Percentiles rank a stretch among this genome's conserved stretches.
These are phyloP conservation scores for Ferdinandea cuprea DNA, from an alignment of 2,888 invertebrate genomes.

Conservation along the genomic window DNA sequence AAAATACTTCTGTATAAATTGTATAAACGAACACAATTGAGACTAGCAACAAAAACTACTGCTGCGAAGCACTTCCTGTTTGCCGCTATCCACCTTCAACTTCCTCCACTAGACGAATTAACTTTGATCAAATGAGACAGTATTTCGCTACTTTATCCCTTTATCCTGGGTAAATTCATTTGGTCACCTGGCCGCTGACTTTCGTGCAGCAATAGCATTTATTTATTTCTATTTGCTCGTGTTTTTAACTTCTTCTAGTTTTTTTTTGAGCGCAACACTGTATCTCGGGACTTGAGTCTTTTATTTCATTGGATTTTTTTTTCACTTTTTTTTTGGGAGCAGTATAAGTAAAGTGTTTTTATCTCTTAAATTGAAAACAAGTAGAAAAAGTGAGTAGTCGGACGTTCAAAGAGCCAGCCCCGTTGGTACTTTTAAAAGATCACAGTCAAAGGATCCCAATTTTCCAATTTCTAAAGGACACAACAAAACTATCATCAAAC, in stretches of 20 bases:
- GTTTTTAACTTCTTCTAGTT: conserved; percentile 23
- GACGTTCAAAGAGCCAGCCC: conserved; percentile 52
- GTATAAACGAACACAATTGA: conserved; percentile 31
- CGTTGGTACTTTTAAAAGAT: conserved; percentile 26
- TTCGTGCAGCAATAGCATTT: conserved; percentile 48
- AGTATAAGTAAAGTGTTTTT: conserved; percentile 69
- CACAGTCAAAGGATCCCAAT: conserved; percentile 67
- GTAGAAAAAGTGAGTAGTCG: conserved; percentile 45
- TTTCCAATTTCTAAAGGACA: conserved; percentile 63
- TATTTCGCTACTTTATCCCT: conserved; percentile 71
- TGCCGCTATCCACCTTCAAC: conserved; percentile 16
- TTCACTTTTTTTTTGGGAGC: conserved; percentile 11
- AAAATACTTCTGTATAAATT: conserved; percentile 13
- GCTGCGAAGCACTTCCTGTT: conserved; percentile 52
- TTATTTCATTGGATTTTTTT: conserved; percentile 3
- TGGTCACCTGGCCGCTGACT: conserved; percentile 69
- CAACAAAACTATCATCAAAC: background rate
- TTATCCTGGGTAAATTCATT: conserved; percentile 72
- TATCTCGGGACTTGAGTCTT: conserved; percentile 27
- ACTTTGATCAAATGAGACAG: conserved; percentile 77
- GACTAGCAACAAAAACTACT: conserved; percentile 17
- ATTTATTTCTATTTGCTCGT: conserved; percentile 50
- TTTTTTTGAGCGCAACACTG: conserved; percentile 38
- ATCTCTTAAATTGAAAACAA: conserved; percentile 68
- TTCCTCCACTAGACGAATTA: conserved; percentile 72